phyloP scores from a whole-genome alignment of 1,140 invertebrate species.

The Dinoponera quadriceps region DNA sequence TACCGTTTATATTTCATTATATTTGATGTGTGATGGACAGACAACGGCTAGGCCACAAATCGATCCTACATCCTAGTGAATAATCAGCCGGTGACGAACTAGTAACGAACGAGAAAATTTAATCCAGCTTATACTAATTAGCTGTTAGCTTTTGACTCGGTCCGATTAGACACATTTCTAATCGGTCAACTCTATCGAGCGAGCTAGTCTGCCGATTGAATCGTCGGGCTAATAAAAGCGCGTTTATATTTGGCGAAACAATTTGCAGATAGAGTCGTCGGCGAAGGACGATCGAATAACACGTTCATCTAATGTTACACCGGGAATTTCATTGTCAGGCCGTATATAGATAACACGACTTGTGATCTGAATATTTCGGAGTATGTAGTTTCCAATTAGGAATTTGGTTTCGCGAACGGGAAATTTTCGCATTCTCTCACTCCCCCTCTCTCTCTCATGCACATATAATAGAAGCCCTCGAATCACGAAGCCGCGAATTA shows the following conservation, averaged over 20 bases:
- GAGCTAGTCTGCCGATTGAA: too few species aligned
- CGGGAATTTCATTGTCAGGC: neutral
- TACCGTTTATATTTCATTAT: too few species aligned
- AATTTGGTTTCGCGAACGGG: neutral
- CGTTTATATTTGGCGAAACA: neutral
- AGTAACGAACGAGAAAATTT: too few species aligned
- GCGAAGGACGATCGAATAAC: neutral
- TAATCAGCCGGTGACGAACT: too few species aligned
- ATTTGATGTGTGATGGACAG: too few species aligned
- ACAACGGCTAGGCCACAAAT: too few species aligned
- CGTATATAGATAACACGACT: constrained; percentile 16
- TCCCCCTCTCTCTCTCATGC: neutral
- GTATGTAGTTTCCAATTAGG: neutral
- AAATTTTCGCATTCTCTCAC: constrained; percentile 9
- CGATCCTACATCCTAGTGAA: too few species aligned
- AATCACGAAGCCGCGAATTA: constrained; percentile 11
- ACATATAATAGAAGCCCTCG: constrained; percentile 3
- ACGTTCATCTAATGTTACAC: neutral
- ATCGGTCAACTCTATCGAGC: too few species aligned
- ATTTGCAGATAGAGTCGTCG: neutral
- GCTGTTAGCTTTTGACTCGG: too few species aligned
- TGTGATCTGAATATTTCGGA: neutral
- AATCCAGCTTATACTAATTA: too few species aligned
- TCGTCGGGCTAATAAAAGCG: neutral
- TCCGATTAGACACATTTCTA: too few species aligned